Percentiles rank a stretch among this genome's conserved stretches.
These are phyloP conservation scores for Colletes gigas DNA, from an alignment of 1,140 invertebrate species.

Conservation along the genomic window DNA sequence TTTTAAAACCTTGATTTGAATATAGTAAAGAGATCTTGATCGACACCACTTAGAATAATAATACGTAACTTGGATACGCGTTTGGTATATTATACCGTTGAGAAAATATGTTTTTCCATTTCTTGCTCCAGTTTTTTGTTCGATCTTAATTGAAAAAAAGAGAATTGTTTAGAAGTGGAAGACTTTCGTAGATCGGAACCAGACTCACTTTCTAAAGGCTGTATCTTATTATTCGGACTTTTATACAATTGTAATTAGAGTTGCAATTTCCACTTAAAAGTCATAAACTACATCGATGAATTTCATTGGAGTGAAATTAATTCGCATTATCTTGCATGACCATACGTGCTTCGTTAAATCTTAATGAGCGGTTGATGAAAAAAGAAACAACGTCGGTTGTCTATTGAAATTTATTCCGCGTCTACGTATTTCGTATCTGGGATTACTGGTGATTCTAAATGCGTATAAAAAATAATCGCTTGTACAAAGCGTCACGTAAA, in stretches of 20 bases:
- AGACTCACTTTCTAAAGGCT: constrained; percentile 24
- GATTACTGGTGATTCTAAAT: neutral
- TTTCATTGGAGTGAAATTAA: constrained; percentile 20
- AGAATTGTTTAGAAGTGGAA: constrained; percentile 4
- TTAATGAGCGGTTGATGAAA: constrained; percentile 11
- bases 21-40: no score
- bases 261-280: neutral
- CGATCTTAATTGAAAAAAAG: neutral
- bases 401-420: neutral
- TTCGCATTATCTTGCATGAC: neutral
- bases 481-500: neutral
- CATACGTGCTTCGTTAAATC: neutral
- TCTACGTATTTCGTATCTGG: neutral
- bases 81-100: neutral
- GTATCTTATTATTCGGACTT: neutral
- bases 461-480: neutral
- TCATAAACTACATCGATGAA: neutral
- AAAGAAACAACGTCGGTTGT: constrained; percentile 4
- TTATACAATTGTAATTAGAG: constrained; percentile 8
- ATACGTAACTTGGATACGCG: no score
- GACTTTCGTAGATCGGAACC: neutral
- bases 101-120: neutral
- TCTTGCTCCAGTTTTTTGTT: no score
- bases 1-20: no score
- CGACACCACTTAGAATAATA: no score